Base-by-base conservation (phyloP, 1,140 invertebrate genomes). In the Bombyx mori region DNA sequence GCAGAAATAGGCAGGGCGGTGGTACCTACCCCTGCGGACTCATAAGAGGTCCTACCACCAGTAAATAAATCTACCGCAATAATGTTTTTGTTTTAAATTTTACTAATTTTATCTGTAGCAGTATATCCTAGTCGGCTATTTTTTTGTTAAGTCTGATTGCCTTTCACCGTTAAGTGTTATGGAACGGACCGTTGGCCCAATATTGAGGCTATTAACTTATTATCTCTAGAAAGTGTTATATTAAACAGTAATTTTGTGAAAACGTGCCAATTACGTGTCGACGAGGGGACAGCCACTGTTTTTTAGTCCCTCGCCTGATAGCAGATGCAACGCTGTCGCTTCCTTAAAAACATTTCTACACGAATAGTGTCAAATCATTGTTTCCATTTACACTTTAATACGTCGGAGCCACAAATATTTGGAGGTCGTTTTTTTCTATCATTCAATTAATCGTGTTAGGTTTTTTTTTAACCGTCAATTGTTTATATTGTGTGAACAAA, bases 361-460 rank as follows among this genome's bases (percentile, higher is more conserved):
- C 64, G 63, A 84, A 35, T 83, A 82, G 73, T 84, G 80, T 77
- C 79, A 73, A 84, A 80, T 86, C 83, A 86, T 84, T 55, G 59
- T 58, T 65, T 82, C 79, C 79, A 83, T 84, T 82, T 78, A 76
- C 72, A 63, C 59, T 57, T 63, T 58, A 60, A 66, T 64, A 67
- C 56, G 47, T 46, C 35, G 56, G 18, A 50, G 60, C 58, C 42
- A 46, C 10, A 44, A 72, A 74, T 65, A 65, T 66, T 75, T 67
- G 49, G 60, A 10, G 12, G 26, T 35, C 26, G 26, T 35, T 35
- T 35, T 35, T 35, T 35, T 35, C 26, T 35, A 35, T 35, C 4
- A 35, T 35, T 35, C 2, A 35, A 35, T 35, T 35, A 35, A 35
- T 35, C 26, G 26, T 35, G 26, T 35, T 35, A 35, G 2, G 26